Conservation (phyloP, 2,113 vertebrate genomes). For the Irena cyanogastra region DNA sequence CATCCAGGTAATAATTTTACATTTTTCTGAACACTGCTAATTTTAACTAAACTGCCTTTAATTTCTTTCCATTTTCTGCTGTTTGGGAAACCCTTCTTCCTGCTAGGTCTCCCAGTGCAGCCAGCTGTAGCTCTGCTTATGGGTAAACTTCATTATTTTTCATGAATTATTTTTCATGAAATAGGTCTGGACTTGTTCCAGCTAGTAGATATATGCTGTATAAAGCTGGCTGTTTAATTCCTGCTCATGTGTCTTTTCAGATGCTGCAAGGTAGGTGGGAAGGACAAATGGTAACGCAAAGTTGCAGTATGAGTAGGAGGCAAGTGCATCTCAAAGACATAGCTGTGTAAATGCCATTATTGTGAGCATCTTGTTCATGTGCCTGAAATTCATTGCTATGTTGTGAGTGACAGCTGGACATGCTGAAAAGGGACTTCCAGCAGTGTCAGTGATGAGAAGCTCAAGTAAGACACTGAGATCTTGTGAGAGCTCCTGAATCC, state of each 20-base stretch:
- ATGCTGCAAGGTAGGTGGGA: neutral
- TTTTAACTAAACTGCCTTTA: neutral
- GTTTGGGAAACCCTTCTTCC: neutral
- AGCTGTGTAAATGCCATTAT: neutral
- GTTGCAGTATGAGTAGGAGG: neutral
- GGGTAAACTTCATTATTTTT: neutral
- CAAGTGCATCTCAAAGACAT: neutral
- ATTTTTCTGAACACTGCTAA: neutral
- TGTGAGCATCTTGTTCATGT: neutral
- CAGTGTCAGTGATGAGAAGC: fast-evolving
- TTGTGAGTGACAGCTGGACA: neutral
- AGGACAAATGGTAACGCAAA: neutral
- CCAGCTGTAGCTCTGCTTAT: neutral
- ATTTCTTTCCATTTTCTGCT: neutral
- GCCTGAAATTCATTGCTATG: neutral
- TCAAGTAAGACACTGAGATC: neutral
- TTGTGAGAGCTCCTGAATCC: neutral
- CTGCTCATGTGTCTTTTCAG: neutral
- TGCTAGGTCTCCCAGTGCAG: neutral
- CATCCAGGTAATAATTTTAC: neutral
- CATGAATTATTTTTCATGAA: neutral
- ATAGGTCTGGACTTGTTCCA: neutral
- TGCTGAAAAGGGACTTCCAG: fast-evolving
- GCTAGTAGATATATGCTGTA: too few relatives aligned
- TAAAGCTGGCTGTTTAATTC: neutral